phyloP scores from a whole-genome alignment of 2,797 vertebrate species.

The Phataginus tetradactyla region DNA sequence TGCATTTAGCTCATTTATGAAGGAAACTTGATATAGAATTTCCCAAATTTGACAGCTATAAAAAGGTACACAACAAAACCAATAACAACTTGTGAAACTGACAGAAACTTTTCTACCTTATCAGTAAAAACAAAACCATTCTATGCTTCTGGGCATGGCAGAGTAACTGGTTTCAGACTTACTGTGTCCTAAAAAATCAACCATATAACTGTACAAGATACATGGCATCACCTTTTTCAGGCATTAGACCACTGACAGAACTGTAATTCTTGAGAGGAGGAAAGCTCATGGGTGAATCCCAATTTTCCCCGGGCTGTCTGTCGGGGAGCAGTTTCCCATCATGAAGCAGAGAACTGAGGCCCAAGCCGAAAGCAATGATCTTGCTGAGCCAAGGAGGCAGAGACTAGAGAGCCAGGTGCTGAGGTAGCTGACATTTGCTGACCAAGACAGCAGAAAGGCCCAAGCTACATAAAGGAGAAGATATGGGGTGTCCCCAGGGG shows the following conservation, averaged over 20 bases:
- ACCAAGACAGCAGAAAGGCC: background rate
- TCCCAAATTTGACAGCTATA: background rate
- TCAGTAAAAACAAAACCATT: background rate
- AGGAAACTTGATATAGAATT: background rate
- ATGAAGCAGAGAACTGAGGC: background rate
- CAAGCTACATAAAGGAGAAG: background rate
- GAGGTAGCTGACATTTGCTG: background rate
- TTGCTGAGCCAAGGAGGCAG: background rate
- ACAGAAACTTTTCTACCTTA: background rate
- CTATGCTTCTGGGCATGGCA: background rate
- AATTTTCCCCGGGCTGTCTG: background rate
- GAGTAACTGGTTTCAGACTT: background rate
- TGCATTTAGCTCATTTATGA: background rate
- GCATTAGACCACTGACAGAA: background rate
- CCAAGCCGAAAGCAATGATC: background rate
- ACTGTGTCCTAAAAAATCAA: background rate
- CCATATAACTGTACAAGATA: background rate
- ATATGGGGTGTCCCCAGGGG: accelerated
- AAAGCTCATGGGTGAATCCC: background rate
- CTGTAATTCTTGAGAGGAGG: background rate
- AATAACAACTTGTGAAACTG: background rate
- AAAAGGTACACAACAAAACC: background rate
- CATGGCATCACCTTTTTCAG: background rate
- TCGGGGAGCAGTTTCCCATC: background rate
- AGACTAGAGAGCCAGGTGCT: background rate